Conservation (phyloP, 2,888 invertebrate species). For the Lepidochrysops patricia region DNA sequence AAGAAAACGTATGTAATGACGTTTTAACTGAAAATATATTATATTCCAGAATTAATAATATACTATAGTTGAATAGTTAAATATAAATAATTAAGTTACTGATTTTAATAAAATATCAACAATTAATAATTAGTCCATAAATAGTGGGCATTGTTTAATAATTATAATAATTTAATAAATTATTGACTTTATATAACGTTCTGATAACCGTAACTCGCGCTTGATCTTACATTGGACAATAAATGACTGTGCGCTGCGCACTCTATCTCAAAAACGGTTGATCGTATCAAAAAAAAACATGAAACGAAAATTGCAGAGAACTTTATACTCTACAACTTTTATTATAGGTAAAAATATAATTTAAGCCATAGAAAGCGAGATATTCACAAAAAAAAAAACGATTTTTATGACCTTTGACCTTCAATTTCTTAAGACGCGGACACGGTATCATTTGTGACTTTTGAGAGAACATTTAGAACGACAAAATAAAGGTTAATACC, state of each 20-base stretch:
- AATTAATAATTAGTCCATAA: conserved; percentile 24
- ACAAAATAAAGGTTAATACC: too few relatives aligned
- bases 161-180: conserved; percentile 18
- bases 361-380: background rate
- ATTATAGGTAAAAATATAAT: background rate
- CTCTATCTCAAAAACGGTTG: conserved; percentile 24
- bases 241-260: conserved; percentile 25
- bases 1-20: conserved; percentile 18
- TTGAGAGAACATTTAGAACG: too few relatives aligned
- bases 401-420: too few relatives aligned
- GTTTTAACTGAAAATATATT: too few relatives aligned
- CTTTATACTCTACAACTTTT: conserved; percentile 17
- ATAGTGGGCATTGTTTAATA: conserved; percentile 24
- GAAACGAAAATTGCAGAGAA: conserved; percentile 23
- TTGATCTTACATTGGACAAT: conserved; percentile 27
- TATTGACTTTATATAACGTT: conserved; percentile 21
- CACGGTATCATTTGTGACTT: too few relatives aligned
- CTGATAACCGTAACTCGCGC: too few relatives aligned
- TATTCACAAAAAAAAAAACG: background rate
- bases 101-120: conserved; percentile 19
- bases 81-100: conserved; percentile 6
- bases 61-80: background rate
- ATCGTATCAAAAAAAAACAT: conserved; percentile 26
- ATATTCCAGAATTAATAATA: too few relatives aligned
- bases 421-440: background rate